These are phyloP conservation scores for Scomber japonicus DNA, from an alignment of 2,113 vertebrate genomes.

Conservation along the genomic window DNA sequence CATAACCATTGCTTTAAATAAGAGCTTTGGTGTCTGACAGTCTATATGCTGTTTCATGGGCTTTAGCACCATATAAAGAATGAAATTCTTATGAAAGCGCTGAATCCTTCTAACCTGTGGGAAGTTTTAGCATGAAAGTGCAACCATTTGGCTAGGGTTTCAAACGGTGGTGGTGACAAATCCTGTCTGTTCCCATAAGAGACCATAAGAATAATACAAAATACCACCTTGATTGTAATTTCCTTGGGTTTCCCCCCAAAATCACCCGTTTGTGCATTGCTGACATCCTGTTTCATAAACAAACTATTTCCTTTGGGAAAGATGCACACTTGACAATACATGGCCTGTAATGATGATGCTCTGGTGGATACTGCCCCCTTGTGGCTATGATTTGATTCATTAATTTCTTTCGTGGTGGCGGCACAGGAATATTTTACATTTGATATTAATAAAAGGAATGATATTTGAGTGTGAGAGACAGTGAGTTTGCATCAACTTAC, in stretches of 20 bases:
- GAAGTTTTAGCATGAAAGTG: not conserved
- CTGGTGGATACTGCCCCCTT: conserved; percentile 51
- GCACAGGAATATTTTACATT: not conserved
- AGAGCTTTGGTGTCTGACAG: conserved; percentile 7
- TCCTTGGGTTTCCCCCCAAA: no score
- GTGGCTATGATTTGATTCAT: conserved; percentile 15
- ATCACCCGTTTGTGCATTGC: not conserved
- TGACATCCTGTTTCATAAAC: conserved; percentile 15
- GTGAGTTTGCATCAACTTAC: not conserved
- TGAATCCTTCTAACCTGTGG: not conserved
- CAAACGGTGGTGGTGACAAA: not conserved
- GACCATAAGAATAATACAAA: not conserved
- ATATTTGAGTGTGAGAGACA: no score
- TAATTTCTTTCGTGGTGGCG: not conserved
- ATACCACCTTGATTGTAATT: not conserved
- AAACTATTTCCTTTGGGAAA: conserved; percentile 14
- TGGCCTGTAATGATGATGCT: not conserved
- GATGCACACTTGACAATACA: no score
- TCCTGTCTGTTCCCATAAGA: not conserved
- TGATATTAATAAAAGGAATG: not conserved
- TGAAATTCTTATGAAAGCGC: not conserved
- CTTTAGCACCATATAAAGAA: not conserved
- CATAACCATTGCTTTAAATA: not conserved
- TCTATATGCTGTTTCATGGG: not conserved
- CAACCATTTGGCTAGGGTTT: not conserved